Evolutionary conservation across 1,140 invertebrate genomes (phyloP).

Genomic region (Cotesia chilonis): DNA sequence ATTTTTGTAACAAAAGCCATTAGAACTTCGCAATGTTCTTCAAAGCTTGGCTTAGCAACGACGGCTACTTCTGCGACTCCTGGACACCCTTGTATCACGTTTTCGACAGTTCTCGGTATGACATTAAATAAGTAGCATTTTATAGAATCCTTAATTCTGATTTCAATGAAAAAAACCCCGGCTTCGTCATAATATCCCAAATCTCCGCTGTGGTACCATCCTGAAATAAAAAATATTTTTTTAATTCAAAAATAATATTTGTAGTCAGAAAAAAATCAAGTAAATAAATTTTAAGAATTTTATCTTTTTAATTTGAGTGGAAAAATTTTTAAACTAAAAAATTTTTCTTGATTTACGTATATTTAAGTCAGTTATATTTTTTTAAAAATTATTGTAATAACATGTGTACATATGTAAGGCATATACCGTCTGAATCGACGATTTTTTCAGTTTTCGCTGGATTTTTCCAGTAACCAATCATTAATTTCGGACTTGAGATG

Average conservation of each 20-base stretch:
- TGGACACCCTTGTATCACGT: slow-evolving; percentile 70
- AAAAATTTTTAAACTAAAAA: too few relatives aligned
- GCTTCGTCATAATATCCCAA: slow-evolving; percentile 62
- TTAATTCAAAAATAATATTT: background rate
- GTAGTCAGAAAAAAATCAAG: too few relatives aligned
- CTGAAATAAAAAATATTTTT: slow-evolving; percentile 12
- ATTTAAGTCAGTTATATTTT: background rate
- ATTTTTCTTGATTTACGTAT: too few relatives aligned
- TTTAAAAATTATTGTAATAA: slow-evolving; percentile 22
- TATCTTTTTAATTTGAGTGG: too few relatives aligned
- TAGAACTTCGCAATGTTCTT: slow-evolving; percentile 69
- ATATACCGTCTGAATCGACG: slow-evolving; percentile 65
- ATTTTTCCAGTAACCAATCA: slow-evolving; percentile 66
- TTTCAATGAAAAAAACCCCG: slow-evolving; percentile 65
- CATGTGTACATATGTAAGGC: background rate
- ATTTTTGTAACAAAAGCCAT: slow-evolving; percentile 69
- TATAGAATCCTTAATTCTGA: slow-evolving; percentile 71
- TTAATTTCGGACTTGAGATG: slow-evolving; percentile 55
- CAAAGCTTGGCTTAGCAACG: slow-evolving; percentile 71
- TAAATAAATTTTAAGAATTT: too few relatives aligned
- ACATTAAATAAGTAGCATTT: slow-evolving; percentile 56
- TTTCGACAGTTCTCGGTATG: slow-evolving; percentile 68
- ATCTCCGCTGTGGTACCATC: slow-evolving; percentile 42
- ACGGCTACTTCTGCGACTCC: slow-evolving; percentile 74
- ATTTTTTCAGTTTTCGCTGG: slow-evolving; percentile 67